Percentiles rank a stretch among this genome's conserved stretches.
Evolutionary conservation across 2,888 invertebrate species (phyloP).

Genomic region (Leptopilina syphax): DNA sequence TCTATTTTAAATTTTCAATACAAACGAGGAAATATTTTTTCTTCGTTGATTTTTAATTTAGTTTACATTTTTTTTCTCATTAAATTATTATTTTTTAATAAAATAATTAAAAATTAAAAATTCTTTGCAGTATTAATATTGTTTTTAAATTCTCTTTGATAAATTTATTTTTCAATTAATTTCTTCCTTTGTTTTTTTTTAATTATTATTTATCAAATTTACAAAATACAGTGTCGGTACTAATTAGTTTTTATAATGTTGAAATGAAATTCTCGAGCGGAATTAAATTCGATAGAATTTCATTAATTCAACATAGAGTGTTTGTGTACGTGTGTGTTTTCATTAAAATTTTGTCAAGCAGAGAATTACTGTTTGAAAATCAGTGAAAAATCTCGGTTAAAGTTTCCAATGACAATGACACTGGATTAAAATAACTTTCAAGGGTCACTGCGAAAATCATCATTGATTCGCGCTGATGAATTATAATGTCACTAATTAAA

Average conservation of each 20-base stretch:
- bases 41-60: neutral
- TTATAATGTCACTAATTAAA: neutral
- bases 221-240: neutral
- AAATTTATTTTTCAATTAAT: no score
- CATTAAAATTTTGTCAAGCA: constrained; percentile 9
- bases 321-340: no score
- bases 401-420: neutral
- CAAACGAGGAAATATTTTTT: no score
- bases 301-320: neutral
- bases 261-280: neutral
- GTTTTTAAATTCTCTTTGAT: no score
- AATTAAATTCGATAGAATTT: neutral
- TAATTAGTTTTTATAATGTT: neutral
- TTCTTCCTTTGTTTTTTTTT: neutral
- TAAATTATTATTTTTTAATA: no score
- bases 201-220: neutral
- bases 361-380: neutral
- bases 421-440: neutral
- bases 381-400: neutral
- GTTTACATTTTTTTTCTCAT: no score
- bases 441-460: neutral
- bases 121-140: no score
- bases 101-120: no score
- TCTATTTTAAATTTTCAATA: no score
- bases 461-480: neutral